phyloP scores from a whole-genome alignment of 2,888 invertebrate species.

The Azorinus chamasolen region DNA sequence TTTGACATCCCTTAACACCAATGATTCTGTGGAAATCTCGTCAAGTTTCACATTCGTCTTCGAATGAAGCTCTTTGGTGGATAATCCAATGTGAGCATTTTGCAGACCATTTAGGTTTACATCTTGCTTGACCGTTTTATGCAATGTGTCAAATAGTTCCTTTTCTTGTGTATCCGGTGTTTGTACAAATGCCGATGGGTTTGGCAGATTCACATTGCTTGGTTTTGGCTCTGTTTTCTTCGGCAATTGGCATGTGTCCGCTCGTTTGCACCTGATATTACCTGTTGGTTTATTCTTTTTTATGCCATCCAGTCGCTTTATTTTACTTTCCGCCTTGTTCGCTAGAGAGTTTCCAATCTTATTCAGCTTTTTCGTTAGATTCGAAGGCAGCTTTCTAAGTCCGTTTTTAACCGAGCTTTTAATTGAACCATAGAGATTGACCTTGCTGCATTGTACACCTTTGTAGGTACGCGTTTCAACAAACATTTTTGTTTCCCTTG shows the following conservation, averaged over 20 bases:
- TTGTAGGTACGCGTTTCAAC: not conserved
- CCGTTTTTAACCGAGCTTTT: not conserved
- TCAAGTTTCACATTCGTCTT: too few species aligned
- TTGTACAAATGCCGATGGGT: too few species aligned
- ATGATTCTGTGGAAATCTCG: too few species aligned
- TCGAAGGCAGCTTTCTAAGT: not conserved
- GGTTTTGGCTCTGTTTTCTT: not conserved
- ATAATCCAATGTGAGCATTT: not conserved
- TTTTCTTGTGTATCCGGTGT: too few species aligned
- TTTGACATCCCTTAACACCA: too few species aligned
- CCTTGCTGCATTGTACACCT: too few species aligned
- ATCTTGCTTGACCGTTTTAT: too few species aligned
- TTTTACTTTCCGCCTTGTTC: conserved; percentile 5
- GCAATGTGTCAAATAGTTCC: too few species aligned
- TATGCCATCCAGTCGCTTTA: conserved; percentile 3
- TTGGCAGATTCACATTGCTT: too few species aligned
- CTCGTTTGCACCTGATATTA: not conserved
- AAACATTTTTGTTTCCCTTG: not conserved
- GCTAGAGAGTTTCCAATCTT: not conserved
- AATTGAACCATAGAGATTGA: too few species aligned
- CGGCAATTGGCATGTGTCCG: not conserved
- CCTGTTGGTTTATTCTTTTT: not conserved
- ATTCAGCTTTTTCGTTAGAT: conserved; percentile 1
- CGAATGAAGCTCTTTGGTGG: not conserved
- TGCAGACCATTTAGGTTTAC: not conserved